Base-by-base conservation (phyloP, 2,113 vertebrate genomes). In the Paracanthobrama guichenoti region DNA sequence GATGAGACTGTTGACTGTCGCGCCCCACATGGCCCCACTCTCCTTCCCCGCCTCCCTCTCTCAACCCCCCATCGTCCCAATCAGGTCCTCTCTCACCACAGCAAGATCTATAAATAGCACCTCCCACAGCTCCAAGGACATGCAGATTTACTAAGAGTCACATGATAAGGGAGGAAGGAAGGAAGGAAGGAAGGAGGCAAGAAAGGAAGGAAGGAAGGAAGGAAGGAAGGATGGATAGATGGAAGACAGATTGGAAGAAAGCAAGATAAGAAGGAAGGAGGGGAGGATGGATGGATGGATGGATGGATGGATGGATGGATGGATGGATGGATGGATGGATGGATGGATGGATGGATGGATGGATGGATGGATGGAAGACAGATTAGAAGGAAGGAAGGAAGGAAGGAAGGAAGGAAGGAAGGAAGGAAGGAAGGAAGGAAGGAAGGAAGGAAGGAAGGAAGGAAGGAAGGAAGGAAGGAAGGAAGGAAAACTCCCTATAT, bases 61-160 rank as follows among this genome's bases (percentile, higher is more conserved):
- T 82, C 82, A 79, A 76, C 87, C 85, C 79, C 82, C 85, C 77
- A 79, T 85, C 62, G 71, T 84, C 87, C 87, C 85, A 87, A 87
- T 88, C 87, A 86, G 86, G 59, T 81, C 75, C 66, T 86, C 81
- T 84, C 87, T 84, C 55, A 74, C 76, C 26, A 83, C 86, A 83
- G 71, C 81, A 76, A 71, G 22, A 24, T 77, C 86, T 90, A 90
- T 88, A 90, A 88, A 90, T 89, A 90, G 89, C 64, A 59, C 55
- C 74, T 86, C 86, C 86, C 83, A 81, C 64, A 80, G 89, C 89
- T 89, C 78, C 86, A 89, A 89, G 87, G 86, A 88, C 83, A 90
- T 89, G 89, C 86, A 88, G 83, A 90, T 90, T 89, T 86, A 60
- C 86, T 44, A 35, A 76, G 75, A 84, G 81, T 85, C 86, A 85